Percentiles rank a stretch among this genome's conserved stretches.
These are phyloP conservation scores for Zygogramma bicolorata DNA, from an alignment of 2,888 invertebrate genomes.

Conservation along the genomic window DNA sequence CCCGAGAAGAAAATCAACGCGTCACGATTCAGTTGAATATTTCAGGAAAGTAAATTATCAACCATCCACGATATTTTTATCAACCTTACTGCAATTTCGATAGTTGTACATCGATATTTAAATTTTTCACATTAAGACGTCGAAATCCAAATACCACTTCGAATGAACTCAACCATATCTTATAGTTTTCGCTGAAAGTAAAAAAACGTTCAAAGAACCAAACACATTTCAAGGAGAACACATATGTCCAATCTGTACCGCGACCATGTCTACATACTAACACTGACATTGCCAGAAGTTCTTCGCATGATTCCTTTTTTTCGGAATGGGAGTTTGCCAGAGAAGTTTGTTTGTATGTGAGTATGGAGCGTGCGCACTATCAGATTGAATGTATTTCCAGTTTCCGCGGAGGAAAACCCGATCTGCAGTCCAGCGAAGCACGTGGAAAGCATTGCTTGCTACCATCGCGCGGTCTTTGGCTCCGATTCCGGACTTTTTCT, in stretches of 20 bases:
- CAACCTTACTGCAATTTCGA: too few relatives aligned
- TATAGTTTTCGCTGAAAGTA: too few relatives aligned
- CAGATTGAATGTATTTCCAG: background rate
- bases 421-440: constrained; percentile 9
- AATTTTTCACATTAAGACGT: too few relatives aligned
- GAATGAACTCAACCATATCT: too few relatives aligned
- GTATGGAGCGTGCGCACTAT: constrained; percentile 12
- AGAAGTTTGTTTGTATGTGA: constrained; percentile 18
- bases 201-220: too few relatives aligned
- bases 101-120: too few relatives aligned
- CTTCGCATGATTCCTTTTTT: background rate
- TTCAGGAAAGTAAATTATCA: too few relatives aligned
- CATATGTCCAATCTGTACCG: constrained; percentile 8
- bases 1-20: too few relatives aligned
- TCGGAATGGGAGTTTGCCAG: background rate
- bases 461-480: background rate
- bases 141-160: too few relatives aligned
- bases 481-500: background rate
- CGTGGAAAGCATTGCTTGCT: constrained; percentile 18
- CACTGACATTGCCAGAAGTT: background rate
- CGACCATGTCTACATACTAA: constrained; percentile 1
- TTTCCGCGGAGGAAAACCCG: constrained; percentile 13
- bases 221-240: too few relatives aligned
- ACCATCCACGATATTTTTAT: too few relatives aligned
- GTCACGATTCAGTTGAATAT: too few relatives aligned